Evolutionary conservation across 1,140 invertebrate genomes (phyloP).

Genomic region (Ostrea denselamellosa): DNA sequence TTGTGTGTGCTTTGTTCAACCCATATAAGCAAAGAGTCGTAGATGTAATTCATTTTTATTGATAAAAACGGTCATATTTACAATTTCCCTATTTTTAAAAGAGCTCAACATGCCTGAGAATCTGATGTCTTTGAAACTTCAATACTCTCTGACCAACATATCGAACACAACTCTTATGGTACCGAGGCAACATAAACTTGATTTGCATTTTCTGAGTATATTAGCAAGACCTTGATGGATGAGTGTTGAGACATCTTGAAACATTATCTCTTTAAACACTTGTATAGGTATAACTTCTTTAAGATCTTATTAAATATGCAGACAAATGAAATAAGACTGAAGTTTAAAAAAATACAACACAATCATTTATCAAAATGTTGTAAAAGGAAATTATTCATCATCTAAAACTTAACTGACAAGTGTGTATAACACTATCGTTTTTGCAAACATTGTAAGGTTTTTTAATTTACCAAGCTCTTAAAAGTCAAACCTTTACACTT

Average conservation of each 20-base stretch:
- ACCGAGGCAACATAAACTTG: neutral
- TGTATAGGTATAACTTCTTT: neutral
- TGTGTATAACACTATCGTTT: conserved; percentile 21
- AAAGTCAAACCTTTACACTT: conserved; percentile 20
- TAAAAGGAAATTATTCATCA: conserved; percentile 31
- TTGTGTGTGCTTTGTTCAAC: no score
- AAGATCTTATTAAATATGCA: conserved; percentile 30
- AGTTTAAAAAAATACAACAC: conserved; percentile 4
- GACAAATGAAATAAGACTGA: conserved; percentile 20
- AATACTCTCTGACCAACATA: neutral
- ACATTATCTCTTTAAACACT: conserved; percentile 30
- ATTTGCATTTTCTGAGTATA: conserved; percentile 25
- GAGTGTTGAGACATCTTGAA: conserved; percentile 21
- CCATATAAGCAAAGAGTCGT: no score
- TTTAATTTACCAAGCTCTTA: conserved; percentile 30
- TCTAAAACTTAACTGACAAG: neutral
- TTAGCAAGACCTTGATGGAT: conserved; percentile 13
- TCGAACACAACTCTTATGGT: neutral
- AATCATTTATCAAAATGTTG: conserved; percentile 15
- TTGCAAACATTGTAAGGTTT: conserved; percentile 36
- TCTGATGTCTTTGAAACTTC: neutral
- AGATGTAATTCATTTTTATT: no score
- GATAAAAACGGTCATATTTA: no score
- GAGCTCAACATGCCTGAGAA: neutral
- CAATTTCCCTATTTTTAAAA: no score